Percentiles rank a stretch among this genome's conserved stretches.
phyloP scores from a whole-genome alignment of 2,113 vertebrate genomes.

The Corynorhinus townsendii region DNA sequence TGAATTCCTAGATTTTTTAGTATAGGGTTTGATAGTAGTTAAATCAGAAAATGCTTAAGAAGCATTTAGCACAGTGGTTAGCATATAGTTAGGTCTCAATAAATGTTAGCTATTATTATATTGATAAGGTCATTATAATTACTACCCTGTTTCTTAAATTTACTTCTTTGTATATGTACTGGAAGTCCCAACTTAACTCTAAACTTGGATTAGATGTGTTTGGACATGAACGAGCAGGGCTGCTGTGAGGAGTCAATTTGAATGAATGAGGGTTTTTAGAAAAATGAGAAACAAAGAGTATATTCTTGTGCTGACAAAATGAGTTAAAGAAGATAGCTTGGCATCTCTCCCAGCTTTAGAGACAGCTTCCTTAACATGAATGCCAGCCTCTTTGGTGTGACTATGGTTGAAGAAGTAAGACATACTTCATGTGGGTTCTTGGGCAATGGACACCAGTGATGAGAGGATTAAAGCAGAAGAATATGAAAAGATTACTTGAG shows the following conservation, averaged over 20 bases:
- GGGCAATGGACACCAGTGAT: not conserved
- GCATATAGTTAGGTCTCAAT: not conserved
- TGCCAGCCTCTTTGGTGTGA: accelerated
- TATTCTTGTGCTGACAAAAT: not conserved
- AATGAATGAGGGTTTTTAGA: conserved; percentile 7
- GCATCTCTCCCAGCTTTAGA: not conserved
- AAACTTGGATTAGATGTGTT: not conserved
- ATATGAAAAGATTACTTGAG: not conserved
- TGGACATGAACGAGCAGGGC: not conserved
- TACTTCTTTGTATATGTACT: not conserved
- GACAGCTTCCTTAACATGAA: not conserved
- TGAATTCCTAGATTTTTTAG: not conserved
- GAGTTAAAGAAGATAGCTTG: not conserved
- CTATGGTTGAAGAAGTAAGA: not conserved
- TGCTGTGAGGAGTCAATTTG: not conserved
- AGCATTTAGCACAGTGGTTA: not conserved
- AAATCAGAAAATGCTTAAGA: not conserved
- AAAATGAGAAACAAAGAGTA: not conserved
- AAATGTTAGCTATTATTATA: not conserved
- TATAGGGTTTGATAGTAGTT: not conserved
- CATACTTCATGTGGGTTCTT: not conserved
- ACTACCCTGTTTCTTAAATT: not conserved
- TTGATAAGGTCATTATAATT: not conserved
- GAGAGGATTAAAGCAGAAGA: not conserved
- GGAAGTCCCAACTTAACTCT: not conserved